phyloP scores from a whole-genome alignment of 2,888 invertebrate genomes.

The Ptychoptera contaminata region DNA sequence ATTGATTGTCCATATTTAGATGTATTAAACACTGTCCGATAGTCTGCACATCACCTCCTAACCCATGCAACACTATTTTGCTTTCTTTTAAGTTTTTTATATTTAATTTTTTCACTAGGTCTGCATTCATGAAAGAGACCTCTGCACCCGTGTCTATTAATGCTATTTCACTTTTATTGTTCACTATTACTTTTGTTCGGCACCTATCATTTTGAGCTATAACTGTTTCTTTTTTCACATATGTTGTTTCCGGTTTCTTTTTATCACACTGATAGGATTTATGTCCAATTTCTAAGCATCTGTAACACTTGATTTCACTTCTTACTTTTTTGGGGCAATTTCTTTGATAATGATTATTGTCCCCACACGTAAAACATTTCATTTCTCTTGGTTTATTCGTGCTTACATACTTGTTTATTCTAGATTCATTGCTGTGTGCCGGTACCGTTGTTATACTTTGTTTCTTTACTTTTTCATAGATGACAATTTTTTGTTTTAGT shows the following conservation, averaged over 20 bases:
- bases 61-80: not conserved
- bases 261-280: not conserved
- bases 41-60: too few relatives aligned
- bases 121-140: not conserved
- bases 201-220: too few relatives aligned
- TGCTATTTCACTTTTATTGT: not conserved
- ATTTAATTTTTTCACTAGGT: not conserved
- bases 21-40: too few relatives aligned
- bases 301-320: not conserved
- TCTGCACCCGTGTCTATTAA: not conserved
- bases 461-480: too few relatives aligned
- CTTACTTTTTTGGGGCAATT: conserved; percentile 4
- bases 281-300: not conserved
- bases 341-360: not conserved
- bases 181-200: not conserved
- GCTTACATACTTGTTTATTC: not conserved
- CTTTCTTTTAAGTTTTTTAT: not conserved
- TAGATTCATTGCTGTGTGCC: not conserved
- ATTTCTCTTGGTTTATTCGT: not conserved
- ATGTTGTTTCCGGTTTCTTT: not conserved
- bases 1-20: too few relatives aligned
- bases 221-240: not conserved
- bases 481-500: too few relatives aligned
- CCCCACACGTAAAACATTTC: not conserved
- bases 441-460: too few relatives aligned